Conservation (phyloP, 2,888 invertebrate species). For the Plagodis pulveraria region DNA sequence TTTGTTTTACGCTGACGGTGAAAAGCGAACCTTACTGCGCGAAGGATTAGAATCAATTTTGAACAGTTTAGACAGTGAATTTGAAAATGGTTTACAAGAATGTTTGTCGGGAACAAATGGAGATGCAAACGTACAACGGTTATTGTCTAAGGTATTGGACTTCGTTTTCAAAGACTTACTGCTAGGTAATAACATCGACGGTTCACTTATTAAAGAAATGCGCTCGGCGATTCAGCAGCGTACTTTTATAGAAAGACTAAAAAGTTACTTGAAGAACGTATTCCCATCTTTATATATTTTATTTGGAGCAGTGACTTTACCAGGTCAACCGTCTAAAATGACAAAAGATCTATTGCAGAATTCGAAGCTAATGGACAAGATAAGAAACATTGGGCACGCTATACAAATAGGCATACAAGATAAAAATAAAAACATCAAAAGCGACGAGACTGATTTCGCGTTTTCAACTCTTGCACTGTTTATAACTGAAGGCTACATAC, state of each 20-base stretch:
- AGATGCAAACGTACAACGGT: conserved; percentile 77
- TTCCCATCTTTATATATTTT: conserved; percentile 72
- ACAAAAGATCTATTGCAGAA: conserved; percentile 52
- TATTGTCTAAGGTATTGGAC: conserved; percentile 79
- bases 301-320: conserved; percentile 59
- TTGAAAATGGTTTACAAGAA: conserved; percentile 70
- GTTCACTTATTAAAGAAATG: conserved; percentile 56
- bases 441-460: conserved; percentile 56
- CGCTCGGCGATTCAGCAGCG: conserved; percentile 59
- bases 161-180: conserved; percentile 74
- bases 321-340: conserved; percentile 55
- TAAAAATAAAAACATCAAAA: conserved; percentile 49
- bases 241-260: conserved; percentile 59
- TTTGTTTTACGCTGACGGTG: conserved; percentile 79
- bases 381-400: conserved; percentile 55
- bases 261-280: conserved; percentile 71
- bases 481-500: conserved; percentile 73
- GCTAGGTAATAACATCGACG: conserved; percentile 59
- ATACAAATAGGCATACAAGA: conserved; percentile 57
- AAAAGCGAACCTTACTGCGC: conserved; percentile 76
- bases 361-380: conserved; percentile 56
- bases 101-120: conserved; percentile 81
- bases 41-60: conserved; percentile 68
- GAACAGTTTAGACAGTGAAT: conserved; percentile 58
- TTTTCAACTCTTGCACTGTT: conserved; percentile 64